Evolutionary conservation across 2,797 vertebrate species (phyloP).

Genomic region (Danio jaintianensis): DNA sequence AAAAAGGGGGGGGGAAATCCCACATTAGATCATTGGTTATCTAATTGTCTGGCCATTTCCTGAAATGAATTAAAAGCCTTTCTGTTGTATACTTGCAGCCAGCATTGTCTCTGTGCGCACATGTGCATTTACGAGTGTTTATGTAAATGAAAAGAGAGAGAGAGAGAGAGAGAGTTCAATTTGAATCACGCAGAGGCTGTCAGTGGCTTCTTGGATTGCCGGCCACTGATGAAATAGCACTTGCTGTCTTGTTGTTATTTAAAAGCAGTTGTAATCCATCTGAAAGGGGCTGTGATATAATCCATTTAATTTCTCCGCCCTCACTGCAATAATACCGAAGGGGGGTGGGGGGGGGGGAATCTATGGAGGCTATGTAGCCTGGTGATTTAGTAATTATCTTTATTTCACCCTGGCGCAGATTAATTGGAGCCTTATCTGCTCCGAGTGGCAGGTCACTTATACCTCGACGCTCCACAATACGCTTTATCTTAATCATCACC

Average conservation of each 20-base stretch:
- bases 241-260: conserved; percentile 83
- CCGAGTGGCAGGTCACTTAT: conserved; percentile 80
- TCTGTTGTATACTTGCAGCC: conserved; percentile 59
- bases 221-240: conserved; percentile 83
- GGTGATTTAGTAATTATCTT: conserved; percentile 87
- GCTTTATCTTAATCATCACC: conserved; percentile 81
- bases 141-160: conserved; percentile 71
- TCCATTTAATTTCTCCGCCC: conserved; percentile 85
- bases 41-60: conserved; percentile 62
- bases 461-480: conserved; percentile 78
- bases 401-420: conserved; percentile 81
- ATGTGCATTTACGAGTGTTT: conserved; percentile 60
- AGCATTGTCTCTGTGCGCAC: conserved; percentile 37
- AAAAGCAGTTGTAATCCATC: conserved; percentile 89
- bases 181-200: conserved; percentile 82
- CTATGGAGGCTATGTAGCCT: conserved; percentile 81
- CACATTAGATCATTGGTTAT: conserved; percentile 59
- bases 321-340: conserved; percentile 78
- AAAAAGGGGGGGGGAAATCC: conserved; percentile 47
- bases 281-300: conserved; percentile 83
- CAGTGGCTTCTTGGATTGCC: conserved; percentile 81
- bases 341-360: conserved; percentile 61
- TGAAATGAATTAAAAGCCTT: conserved; percentile 64
- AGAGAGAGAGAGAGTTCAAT: conserved; percentile 83
- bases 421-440: conserved; percentile 84